Base-by-base conservation (phyloP, 1,140 invertebrate species). In the Papilio polyxenes region DNA sequence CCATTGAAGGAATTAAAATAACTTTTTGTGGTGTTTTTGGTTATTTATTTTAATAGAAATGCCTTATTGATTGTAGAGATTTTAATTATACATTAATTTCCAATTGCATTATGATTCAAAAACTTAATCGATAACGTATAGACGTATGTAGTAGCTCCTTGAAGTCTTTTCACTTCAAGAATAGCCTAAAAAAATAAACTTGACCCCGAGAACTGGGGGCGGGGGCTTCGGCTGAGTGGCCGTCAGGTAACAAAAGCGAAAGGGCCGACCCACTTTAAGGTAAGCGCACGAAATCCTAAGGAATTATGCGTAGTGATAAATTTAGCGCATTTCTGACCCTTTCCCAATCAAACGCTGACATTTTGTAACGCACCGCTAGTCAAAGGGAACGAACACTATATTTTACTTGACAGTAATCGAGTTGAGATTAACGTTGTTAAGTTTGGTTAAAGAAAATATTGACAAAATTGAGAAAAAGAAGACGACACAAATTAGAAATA, bases 321-420 rank as follows among this genome's bases (percentile, higher is more conserved):
- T 72, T 72, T 72, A 72, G 65, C 65, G 37, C 65, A 72, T 72
- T 72, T 72, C 23, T 72, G 65, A 72, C 65, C 65, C 65, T 72
- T 72, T 37, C 65, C 31, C 65, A 23, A 72, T 72, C 65, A 72
- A 72, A 72, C 65, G 65, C 65, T 72, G 65, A 72, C 65, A 72
- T 72, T 72, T 37, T 72, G 31, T 37, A 72, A 37, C 65, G 65
- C 65, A 11, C 65, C 65, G 65, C 23, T 72, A 72, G 65, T 72
- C 40, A 37, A 15, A 72, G 65, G 13, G 65, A 37, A 72, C 11
- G 4, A 23, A 69, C 62, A 69, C 62, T 69, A 69, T 69, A 69
- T 11, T 69, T 69, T 69, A 69, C 23, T 69, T 31, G 4, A 69
- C 3, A 31, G 13, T 69, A 31, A 69, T 69, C 23, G 62, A 69